Evolutionary conservation across 2,113 vertebrate genomes (phyloP).

Genomic region (Chascanopsetta lugubris): DNA sequence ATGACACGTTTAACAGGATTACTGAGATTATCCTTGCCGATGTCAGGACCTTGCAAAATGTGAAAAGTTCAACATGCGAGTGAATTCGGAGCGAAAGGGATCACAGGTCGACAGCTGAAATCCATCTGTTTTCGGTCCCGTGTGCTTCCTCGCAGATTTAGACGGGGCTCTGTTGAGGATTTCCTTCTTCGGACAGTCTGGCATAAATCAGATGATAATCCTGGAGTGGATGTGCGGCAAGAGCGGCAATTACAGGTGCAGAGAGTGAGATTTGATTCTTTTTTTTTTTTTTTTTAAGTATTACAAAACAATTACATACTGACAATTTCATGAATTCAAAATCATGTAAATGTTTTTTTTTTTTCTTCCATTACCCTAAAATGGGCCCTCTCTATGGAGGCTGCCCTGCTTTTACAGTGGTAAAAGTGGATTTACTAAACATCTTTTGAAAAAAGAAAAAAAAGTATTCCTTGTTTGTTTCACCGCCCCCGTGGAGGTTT

Average conservation of each 20-base stretch:
- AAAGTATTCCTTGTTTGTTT: neutral
- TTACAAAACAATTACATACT: too few species aligned
- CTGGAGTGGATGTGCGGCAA: neutral
- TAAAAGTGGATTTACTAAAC: too few species aligned
- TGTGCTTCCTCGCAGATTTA: neutral
- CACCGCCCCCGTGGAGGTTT: neutral
- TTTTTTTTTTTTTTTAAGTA: too few species aligned
- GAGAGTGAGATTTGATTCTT: too few species aligned
- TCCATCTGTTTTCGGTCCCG: neutral
- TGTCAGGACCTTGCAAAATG: conserved; percentile 12
- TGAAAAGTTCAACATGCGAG: neutral
- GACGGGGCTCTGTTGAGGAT: conserved; percentile 4
- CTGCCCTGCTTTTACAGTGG: too few species aligned
- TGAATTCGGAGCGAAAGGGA: neutral
- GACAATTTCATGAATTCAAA: too few species aligned
- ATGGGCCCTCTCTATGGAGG: too few species aligned
- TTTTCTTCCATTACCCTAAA: too few species aligned
- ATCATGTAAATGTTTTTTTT: too few species aligned
- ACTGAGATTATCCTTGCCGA: conserved; percentile 6
- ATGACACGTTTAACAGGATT: conserved; percentile 21
- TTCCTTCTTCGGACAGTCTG: neutral
- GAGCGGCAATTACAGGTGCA: neutral
- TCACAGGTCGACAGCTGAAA: neutral
- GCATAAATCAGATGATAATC: conserved; percentile 15
- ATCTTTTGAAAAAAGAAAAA: neutral